Evolutionary conservation across 2,797 vertebrate genomes (phyloP).

Genomic region (Tinamus major): DNA sequence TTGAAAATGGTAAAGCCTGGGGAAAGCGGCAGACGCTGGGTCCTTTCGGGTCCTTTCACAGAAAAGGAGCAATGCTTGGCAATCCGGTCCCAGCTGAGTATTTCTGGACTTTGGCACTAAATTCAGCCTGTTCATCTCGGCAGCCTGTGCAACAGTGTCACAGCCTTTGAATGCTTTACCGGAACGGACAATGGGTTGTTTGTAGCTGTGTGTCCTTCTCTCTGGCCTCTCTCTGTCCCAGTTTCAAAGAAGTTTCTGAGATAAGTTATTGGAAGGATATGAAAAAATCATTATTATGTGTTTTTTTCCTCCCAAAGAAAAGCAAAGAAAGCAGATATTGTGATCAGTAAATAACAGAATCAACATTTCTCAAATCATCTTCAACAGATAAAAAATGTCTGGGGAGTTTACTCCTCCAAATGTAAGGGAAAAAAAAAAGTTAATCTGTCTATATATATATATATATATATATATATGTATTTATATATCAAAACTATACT

Average conservation of each 20-base stretch:
- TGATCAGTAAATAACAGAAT: background rate
- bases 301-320: background rate
- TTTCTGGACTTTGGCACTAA: background rate
- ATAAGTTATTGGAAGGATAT: fast-evolving
- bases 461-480: fast-evolving
- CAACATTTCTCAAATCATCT: background rate
- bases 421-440: background rate
- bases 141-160: background rate
- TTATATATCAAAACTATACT: background rate
- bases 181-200: background rate
- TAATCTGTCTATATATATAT: background rate
- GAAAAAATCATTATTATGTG: background rate
- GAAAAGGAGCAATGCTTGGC: fast-evolving
- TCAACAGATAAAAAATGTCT: background rate
- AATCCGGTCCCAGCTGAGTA: fast-evolving
- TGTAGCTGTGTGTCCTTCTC: background rate
- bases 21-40: background rate
- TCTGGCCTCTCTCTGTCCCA: background rate
- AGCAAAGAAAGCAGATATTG: background rate
- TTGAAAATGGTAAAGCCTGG: background rate
- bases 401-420: background rate
- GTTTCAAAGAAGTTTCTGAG: background rate
- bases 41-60: no score
- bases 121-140: background rate
- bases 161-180: background rate